Percentiles rank a stretch among this genome's conserved stretches.
Conservation (phyloP, 2,888 invertebrate genomes). For the Hesperia comma region DNA sequence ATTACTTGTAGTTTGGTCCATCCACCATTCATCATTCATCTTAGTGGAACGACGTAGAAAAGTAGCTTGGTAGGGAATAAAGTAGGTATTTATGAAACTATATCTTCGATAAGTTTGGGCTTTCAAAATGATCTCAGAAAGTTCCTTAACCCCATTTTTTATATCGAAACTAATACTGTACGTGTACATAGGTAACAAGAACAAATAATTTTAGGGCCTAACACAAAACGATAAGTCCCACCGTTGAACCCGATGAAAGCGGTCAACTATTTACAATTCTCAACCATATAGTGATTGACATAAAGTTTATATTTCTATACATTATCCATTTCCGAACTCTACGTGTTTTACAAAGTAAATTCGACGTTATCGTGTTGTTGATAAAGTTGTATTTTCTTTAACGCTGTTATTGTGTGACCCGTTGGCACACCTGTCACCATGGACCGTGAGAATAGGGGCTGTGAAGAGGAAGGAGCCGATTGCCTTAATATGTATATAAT, state of each 20-base stretch:
- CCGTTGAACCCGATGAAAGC: conserved; percentile 14
- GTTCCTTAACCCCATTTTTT: conserved; percentile 31
- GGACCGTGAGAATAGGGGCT: conserved; percentile 50
- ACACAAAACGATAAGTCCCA: conserved; percentile 29
- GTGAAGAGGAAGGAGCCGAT: conserved; percentile 46
- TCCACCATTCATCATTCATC: too few relatives aligned
- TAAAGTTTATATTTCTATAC: conserved; percentile 17
- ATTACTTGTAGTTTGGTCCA: too few relatives aligned
- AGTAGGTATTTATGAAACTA: too few relatives aligned
- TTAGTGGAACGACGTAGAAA: too few relatives aligned
- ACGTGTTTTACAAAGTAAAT: background rate
- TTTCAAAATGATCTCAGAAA: background rate
- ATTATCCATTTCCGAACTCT: background rate
- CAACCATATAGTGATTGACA: background rate
- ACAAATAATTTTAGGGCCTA: conserved; percentile 25
- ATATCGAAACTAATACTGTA: conserved; percentile 21
- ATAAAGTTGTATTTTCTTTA: conserved; percentile 8
- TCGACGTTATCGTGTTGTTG: background rate
- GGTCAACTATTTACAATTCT: background rate
- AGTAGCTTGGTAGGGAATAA: too few relatives aligned
- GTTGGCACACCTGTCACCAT: conserved; percentile 48
- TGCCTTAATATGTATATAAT: conserved; percentile 42
- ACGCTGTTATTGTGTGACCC: conserved; percentile 24
- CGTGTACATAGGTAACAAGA: conserved; percentile 18
- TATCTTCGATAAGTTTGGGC: background rate